Base-by-base conservation (phyloP, 2,888 invertebrate genomes). In the Folsomia candida region DNA sequence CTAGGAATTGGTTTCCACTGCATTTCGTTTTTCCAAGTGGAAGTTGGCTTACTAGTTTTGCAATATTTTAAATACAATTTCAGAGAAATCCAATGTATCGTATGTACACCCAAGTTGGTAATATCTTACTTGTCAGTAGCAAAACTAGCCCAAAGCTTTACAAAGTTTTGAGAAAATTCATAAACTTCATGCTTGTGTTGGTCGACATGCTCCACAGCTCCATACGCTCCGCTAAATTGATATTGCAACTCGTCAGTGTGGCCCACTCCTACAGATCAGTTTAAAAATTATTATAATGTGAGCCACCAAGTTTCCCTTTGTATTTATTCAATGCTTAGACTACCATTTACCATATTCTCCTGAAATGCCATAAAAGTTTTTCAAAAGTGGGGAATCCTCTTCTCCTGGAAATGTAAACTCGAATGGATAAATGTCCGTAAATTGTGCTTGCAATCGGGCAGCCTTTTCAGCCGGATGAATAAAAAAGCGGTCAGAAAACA, bases 391-490 rank as follows among this genome's bases (percentile, higher is more conserved):
- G 2, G 64, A 24, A 47, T 18, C 18, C 18, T 47, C 47, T 9
- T 69, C 62, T 18, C 72, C 72, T 14, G 69, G 26, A 66, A 72
- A 72, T 47, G 58, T 59, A 37, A 72, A 72, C 1, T 68, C 57
- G 29, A 57, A 72, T 9, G 72, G 72, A 47, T 47, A 72, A 18
- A 67, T 47, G 4, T 20, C 47, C 2, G 68, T 27, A 28, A 62
- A 66, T 28, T 67, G 60, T 27, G 72, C 66, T n/a, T 69, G 54
- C 11, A 66, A 24, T 62, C 60, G 18, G n/a, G 69, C 27, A 2
- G 69, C 25, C n/a, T 47, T 4, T 14, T 66, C 69, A 14, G 51
- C 47, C 9, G 69, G 66, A 22, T 72, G 69, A 1, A 66, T 6
- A 6, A 66, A 69, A 22, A 58, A 69, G 24, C 72, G 28, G 25